Percentiles rank a stretch among this genome's conserved stretches.
phyloP scores from a whole-genome alignment of 2,888 invertebrate genomes.

The Lochmaea capreae region DNA sequence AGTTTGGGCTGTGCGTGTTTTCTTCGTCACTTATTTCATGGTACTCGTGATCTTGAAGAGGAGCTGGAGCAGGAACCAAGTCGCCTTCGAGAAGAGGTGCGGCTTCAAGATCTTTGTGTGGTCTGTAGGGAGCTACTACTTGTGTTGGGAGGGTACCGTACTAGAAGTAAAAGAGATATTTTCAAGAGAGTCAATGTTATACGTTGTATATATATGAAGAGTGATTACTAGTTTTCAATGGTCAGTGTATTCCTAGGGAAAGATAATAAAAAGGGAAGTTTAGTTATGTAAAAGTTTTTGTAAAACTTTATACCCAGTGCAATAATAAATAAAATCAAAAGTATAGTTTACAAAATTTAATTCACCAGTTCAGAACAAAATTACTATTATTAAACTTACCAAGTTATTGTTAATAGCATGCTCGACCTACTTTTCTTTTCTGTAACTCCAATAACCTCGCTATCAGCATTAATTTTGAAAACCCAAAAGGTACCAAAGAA shows the following conservation, averaged over 20 bases:
- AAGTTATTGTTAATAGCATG: not conserved
- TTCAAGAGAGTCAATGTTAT: not conserved
- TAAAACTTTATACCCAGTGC: no score
- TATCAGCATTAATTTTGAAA: no score
- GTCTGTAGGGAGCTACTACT: conserved; percentile 89
- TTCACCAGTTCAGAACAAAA: no score
- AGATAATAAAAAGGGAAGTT: no score
- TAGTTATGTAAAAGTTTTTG: no score
- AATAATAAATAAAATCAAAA: no score
- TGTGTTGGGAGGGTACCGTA: conserved; percentile 87
- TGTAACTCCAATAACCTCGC: no score
- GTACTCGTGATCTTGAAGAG: conserved; percentile 76
- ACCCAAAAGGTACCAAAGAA: no score
- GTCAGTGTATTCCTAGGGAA: no score
- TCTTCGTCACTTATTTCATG: conserved; percentile 88
- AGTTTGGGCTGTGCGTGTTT: conserved; percentile 67
- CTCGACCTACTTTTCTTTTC: not conserved
- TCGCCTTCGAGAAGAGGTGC: conserved; percentile 71
- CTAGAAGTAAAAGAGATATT: conserved; percentile 60
- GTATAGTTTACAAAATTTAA: no score
- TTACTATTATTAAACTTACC: no score
- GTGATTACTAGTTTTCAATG: no score
- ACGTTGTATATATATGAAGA: not conserved
- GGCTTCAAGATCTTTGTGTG: conserved; percentile 84
- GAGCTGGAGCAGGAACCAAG: conserved; percentile 62